Evolutionary conservation across 1,140 invertebrate species (phyloP).

Genomic region (Adelges cooleyi): DNA sequence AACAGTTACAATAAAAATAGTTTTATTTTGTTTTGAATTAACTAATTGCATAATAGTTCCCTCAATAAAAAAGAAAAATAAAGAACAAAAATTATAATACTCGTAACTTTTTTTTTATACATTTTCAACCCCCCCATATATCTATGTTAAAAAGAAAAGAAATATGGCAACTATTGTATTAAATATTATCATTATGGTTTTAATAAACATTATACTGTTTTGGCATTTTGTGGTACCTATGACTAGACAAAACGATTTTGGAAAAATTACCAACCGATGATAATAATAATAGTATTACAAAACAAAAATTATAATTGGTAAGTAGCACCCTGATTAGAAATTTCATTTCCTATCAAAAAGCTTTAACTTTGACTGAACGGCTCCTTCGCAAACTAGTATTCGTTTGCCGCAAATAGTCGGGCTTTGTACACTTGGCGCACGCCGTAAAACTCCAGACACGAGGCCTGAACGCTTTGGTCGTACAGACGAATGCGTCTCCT

Average conservation of each 20-base stretch:
- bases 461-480: constrained; percentile 37
- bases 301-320: neutral
- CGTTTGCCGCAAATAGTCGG: constrained; percentile 36
- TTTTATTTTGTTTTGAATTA: constrained; percentile 14
- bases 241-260: constrained; percentile 23
- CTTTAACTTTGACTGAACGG: constrained; percentile 67
- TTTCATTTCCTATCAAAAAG: constrained; percentile 67
- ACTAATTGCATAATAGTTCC: constrained; percentile 15
- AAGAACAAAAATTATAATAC: neutral
- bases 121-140: neutral
- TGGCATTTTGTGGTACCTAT: constrained; percentile 25
- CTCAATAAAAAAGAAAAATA: constrained; percentile 5
- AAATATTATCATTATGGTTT: constrained; percentile 19
- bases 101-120: constrained; percentile 10
- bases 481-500: neutral
- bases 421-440: constrained; percentile 8
- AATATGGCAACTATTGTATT: constrained; percentile 22
- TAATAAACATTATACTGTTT: constrained; percentile 25
- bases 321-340: constrained; percentile 20
- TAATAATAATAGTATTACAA: constrained; percentile 6
- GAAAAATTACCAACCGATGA: constrained; percentile 7
- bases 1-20: constrained; percentile 20
- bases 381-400: constrained; percentile 65
- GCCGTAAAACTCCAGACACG: constrained; percentile 32
- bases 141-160: neutral